A percentile compares a stretch with the other conserved stretches of the same genome.
These are phyloP conservation scores for Odontamblyopus lacepedii DNA, from an alignment of 2,797 vertebrate species.

Conservation along the genomic window DNA sequence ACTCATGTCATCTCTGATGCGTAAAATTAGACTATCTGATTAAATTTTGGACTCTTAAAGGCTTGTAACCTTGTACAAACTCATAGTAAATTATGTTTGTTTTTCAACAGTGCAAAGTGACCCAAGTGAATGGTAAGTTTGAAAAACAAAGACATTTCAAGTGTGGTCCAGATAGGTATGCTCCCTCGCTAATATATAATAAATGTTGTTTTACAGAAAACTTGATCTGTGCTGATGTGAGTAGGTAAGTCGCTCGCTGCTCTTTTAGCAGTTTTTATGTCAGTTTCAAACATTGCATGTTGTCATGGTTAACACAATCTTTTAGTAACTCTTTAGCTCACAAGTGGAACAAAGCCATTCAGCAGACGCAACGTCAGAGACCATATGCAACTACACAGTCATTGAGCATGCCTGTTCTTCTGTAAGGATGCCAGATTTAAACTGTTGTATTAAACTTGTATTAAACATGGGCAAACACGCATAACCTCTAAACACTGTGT, in stretches of 20 bases:
- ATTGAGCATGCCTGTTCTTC: constrained; percentile 40
- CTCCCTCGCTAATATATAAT: too few relatives aligned
- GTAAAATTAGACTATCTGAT: not conserved
- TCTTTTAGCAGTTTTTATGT: too few relatives aligned
- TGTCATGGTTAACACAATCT: too few relatives aligned
- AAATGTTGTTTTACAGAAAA: too few relatives aligned
- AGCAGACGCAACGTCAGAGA: constrained; percentile 5
- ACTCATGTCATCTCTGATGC: not conserved
- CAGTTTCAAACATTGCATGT: too few relatives aligned
- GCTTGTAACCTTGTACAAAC: not conserved
- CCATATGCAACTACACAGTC: constrained; percentile 46
- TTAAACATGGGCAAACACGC: not conserved
- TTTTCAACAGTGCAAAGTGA: constrained; percentile 37
- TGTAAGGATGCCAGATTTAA: constrained; percentile 30
- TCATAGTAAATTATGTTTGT: constrained; percentile 21
- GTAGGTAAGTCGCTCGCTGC: too few relatives aligned
- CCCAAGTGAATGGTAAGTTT: constrained; percentile 31
- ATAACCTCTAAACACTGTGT: not conserved
- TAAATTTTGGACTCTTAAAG: too few relatives aligned
- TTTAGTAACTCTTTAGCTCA: constrained; percentile 6
- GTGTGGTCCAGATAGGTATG: too few relatives aligned
- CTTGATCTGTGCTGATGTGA: too few relatives aligned
- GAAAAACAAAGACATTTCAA: not conserved
- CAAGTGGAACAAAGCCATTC: constrained; percentile 2
- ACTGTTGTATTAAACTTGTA: not conserved